These are phyloP conservation scores for Phortica variegata DNA, from an alignment of 1,140 invertebrate genomes.

Conservation along the genomic window DNA sequence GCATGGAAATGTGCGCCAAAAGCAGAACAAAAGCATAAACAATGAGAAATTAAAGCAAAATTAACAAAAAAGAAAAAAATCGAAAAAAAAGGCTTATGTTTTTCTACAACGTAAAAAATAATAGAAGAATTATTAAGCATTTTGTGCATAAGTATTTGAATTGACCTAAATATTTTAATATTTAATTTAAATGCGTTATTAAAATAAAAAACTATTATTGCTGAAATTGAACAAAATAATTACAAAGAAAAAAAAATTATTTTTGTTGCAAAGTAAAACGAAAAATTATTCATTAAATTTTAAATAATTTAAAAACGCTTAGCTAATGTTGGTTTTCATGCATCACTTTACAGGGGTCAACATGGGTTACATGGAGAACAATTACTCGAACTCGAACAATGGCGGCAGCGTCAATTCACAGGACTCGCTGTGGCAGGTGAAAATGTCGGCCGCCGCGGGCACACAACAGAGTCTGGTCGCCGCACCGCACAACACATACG, in stretches of 20 bases:
- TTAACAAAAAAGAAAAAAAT: constrained; percentile 2
- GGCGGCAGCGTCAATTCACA: constrained; percentile 91
- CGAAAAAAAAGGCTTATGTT: background rate
- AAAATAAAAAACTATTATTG: background rate
- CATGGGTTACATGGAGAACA: constrained; percentile 87
- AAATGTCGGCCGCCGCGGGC: constrained; percentile 73
- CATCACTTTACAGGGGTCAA: constrained; percentile 71
- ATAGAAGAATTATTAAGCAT: too few relatives aligned
- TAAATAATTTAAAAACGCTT: too few relatives aligned
- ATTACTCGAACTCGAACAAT: constrained; percentile 89
- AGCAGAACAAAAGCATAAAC: too few relatives aligned
- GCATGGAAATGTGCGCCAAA: too few relatives aligned
- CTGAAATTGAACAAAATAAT: background rate
- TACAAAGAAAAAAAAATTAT: background rate
- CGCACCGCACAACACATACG: constrained; percentile 59
- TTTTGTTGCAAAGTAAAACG: too few relatives aligned
- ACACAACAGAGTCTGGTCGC: constrained; percentile 63
- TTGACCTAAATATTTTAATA: too few relatives aligned
- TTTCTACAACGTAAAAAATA: too few relatives aligned
- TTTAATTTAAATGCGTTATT: too few relatives aligned
- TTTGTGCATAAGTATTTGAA: too few relatives aligned
- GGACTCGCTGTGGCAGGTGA: constrained; percentile 93
- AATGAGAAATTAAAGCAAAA: background rate
- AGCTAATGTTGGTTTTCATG: too few relatives aligned
- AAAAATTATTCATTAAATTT: too few relatives aligned